Evolutionary conservation across 2,888 invertebrate genomes (phyloP).

Genomic region (Crossocerus cetratus): DNA sequence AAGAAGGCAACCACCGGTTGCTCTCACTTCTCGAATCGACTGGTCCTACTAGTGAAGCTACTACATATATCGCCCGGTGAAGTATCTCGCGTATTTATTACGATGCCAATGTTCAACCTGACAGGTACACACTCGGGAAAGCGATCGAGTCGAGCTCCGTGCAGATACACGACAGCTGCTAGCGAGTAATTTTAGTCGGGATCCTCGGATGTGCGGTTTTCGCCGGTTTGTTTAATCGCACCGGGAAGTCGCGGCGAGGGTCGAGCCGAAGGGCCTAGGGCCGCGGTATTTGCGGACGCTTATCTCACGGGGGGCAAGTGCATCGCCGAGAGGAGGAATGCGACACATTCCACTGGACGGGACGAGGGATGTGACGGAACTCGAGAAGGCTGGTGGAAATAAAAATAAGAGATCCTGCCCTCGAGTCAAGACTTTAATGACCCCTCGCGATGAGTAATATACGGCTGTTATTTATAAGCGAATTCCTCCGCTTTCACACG

Average conservation of each 20-base stretch:
- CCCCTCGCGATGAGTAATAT: background rate
- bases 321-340: conserved; percentile 3
- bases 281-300: background rate
- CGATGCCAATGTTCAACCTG: too few relatives aligned
- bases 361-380: conserved; percentile 8
- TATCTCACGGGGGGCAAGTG: background rate
- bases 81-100: too few relatives aligned
- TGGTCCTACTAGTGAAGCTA: too few relatives aligned
- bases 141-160: too few relatives aligned
- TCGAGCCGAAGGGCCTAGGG: background rate
- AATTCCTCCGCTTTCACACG: background rate
- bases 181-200: too few relatives aligned
- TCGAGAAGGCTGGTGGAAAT: conserved; percentile 13
- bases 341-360: conserved; percentile 20
- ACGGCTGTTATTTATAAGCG: conserved; percentile 13
- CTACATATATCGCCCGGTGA: too few relatives aligned
- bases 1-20: too few relatives aligned
- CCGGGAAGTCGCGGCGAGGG: background rate
- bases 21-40: too few relatives aligned
- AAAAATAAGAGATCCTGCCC: background rate
- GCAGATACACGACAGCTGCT: too few relatives aligned
- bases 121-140: too few relatives aligned
- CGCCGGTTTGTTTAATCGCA: too few relatives aligned
- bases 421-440: background rate
- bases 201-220: too few relatives aligned